Percentiles rank a stretch among this genome's conserved stretches.
Evolutionary conservation across 2,113 vertebrate genomes (phyloP).

Genomic region (Phalacrocorax aristotelis): DNA sequence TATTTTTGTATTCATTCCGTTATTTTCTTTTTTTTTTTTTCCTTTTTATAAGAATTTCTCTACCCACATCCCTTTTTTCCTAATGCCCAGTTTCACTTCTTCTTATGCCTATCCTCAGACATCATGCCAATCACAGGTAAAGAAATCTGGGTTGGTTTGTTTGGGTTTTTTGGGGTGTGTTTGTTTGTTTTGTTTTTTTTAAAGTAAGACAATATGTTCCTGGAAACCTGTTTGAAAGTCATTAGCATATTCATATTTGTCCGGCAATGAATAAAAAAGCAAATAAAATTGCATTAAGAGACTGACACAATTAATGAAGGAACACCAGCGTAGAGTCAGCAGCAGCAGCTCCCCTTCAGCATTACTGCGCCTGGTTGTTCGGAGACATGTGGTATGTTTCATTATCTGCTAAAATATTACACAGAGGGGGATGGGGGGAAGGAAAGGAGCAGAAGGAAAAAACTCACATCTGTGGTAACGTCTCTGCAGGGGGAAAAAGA

Average conservation of each 20-base stretch:
- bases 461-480: slow-evolving; percentile 6
- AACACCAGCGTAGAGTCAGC: background rate
- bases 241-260: slow-evolving; percentile 2
- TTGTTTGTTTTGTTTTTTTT: background rate
- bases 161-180: background rate
- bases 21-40: background rate
- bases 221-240: background rate
- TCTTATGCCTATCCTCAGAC: background rate
- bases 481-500: background rate
- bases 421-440: background rate
- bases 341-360: background rate
- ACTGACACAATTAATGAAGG: background rate
- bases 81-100: background rate
- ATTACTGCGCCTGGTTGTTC: background rate
- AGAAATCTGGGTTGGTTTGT: background rate
- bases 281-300: background rate
- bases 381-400: background rate
- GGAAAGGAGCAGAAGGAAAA: slow-evolving; percentile 17
- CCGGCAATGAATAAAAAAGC: background rate
- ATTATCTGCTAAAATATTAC: slow-evolving; percentile 50
- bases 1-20: slow-evolving; percentile 36
- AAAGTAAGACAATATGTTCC: background rate
- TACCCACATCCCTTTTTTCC: background rate
- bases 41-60: background rate
- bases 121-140: background rate